Percentiles rank a stretch among this genome's conserved stretches.
These are phyloP conservation scores for Odontothrips loti DNA, from an alignment of 2,888 invertebrate genomes.

Conservation along the genomic window DNA sequence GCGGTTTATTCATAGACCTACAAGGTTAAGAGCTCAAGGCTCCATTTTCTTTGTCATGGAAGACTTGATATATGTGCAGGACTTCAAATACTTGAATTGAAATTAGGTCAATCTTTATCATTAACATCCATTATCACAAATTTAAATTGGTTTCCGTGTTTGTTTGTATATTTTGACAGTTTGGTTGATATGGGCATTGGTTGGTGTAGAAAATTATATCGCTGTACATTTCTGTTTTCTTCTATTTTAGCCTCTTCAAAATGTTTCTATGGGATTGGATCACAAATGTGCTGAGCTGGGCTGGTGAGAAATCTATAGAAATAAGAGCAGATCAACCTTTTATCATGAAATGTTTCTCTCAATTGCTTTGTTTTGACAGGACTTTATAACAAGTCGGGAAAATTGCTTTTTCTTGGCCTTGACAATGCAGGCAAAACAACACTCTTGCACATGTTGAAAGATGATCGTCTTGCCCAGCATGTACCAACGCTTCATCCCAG, in stretches of 20 bases:
- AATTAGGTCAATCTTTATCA: not conserved
- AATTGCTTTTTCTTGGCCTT: slow-evolving; percentile 93
- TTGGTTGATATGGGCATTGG: too few relatives aligned
- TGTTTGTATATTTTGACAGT: too few relatives aligned
- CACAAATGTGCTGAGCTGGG: slow-evolving; percentile 47
- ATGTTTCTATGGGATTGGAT: slow-evolving; percentile 51
- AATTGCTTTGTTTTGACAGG: slow-evolving; percentile 55
- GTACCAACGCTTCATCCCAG: slow-evolving; percentile 82
- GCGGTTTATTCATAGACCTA: not conserved
- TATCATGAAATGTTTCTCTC: not conserved
- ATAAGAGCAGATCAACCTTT: slow-evolving; percentile 34
- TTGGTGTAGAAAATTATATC: not conserved
- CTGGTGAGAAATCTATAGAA: slow-evolving; percentile 41
- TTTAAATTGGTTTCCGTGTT: too few relatives aligned
- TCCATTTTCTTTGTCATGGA: not conserved
- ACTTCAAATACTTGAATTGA: not conserved
- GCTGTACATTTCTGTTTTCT: not conserved
- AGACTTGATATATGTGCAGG: not conserved
- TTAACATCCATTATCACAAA: too few relatives aligned
- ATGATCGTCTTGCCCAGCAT: slow-evolving; percentile 98
- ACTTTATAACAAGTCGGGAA: slow-evolving; percentile 98
- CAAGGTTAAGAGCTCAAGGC: not conserved
- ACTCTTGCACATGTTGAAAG: slow-evolving; percentile 97
- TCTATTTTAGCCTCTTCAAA: not conserved
- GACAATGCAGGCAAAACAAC: slow-evolving; percentile 99